These are phyloP conservation scores for Gymnothorax javanicus DNA, from an alignment of 2,797 vertebrate species.

Conservation along the genomic window DNA sequence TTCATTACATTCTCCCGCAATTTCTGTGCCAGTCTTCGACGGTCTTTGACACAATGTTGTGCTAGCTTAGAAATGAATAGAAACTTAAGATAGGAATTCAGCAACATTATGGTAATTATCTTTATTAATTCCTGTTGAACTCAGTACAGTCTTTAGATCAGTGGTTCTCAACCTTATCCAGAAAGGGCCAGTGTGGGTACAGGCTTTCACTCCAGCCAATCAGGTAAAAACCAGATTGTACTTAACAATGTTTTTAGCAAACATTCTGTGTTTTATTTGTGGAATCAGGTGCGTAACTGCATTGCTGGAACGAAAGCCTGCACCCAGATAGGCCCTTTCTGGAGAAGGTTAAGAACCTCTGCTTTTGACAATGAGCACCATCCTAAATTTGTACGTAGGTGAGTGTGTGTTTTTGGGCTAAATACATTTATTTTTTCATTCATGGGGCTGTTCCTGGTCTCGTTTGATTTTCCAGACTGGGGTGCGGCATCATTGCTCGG, in stretches of 20 bases:
- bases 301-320: no score
- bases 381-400: background rate
- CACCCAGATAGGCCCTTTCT: no score
- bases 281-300: no score
- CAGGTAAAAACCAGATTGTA: no score
- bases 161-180: no score
- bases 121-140: background rate
- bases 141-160: background rate
- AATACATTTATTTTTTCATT: background rate
- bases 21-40: background rate
- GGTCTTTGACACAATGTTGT: background rate
- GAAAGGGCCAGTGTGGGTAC: no score
- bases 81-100: background rate
- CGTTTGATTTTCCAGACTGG: conserved; percentile 70
- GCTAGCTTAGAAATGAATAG: background rate
- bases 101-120: background rate
- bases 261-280: no score
- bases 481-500: conserved; percentile 90
- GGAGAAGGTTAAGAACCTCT: no score
- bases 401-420: background rate
- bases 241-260: no score
- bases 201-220: no score
- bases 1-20: background rate
- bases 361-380: background rate
- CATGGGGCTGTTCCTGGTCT: background rate